Percentiles rank a stretch among this genome's conserved stretches.
phyloP scores from a whole-genome alignment of 2,113 vertebrate species.

The Dipodomys stephensi region DNA sequence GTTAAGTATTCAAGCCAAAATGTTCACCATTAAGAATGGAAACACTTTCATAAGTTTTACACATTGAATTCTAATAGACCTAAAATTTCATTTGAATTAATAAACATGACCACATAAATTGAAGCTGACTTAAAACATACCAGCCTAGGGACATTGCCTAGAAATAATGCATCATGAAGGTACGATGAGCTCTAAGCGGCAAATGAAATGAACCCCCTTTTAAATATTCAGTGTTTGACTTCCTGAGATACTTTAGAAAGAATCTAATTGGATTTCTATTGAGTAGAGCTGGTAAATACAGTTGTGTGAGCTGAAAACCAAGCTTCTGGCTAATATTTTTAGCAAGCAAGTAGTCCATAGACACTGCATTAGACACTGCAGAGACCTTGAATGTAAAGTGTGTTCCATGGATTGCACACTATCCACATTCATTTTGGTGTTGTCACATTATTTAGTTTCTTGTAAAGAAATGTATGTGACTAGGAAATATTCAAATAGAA shows the following conservation, averaged over 20 bases:
- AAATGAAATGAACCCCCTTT: background rate
- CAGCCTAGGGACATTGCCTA: background rate
- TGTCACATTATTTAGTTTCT: background rate
- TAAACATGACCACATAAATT: slow-evolving; percentile 15
- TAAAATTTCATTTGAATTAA: slow-evolving; percentile 49
- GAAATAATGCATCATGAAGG: slow-evolving; percentile 14
- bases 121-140: background rate
- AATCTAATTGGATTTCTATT: background rate
- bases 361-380: background rate
- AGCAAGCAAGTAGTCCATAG: background rate
- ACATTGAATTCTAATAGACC: background rate
- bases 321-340: background rate
- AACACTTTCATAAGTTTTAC: slow-evolving; percentile 47
- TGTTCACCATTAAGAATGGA: slow-evolving; percentile 13
- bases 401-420: background rate
- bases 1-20: background rate
- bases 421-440: background rate
- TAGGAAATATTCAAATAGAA: background rate
- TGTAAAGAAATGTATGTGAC: background rate
- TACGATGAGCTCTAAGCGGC: background rate
- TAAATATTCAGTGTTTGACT: slow-evolving; percentile 24
- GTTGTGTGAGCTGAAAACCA: background rate
- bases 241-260: background rate
- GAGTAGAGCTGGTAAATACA: background rate
- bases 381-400: background rate